Evolutionary conservation across 2,888 invertebrate genomes (phyloP).

Genomic region (Andrena hattorfiana): DNA sequence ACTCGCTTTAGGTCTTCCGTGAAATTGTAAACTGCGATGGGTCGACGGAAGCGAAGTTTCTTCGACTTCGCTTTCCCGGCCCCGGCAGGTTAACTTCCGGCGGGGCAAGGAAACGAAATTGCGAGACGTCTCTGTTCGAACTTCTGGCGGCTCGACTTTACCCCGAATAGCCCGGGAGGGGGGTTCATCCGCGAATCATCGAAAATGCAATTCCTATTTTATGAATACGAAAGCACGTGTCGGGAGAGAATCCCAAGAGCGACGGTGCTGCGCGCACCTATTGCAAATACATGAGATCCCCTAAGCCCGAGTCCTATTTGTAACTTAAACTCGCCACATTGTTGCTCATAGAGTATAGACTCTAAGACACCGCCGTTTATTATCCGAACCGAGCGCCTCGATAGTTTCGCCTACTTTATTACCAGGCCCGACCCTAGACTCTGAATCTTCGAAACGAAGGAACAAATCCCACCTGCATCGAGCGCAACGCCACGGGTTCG

Average conservation of each 20-base stretch:
- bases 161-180: slow-evolving; percentile 6
- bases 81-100: slow-evolving; percentile 52
- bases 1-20: slow-evolving; percentile 71
- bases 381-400: too few relatives aligned
- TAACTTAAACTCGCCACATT: background rate
- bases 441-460: background rate
- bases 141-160: slow-evolving; percentile 45
- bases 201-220: slow-evolving; percentile 38
- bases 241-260: background rate
- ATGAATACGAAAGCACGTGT: background rate
- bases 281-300: background rate
- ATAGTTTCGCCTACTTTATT: too few relatives aligned
- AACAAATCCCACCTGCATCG: background rate
- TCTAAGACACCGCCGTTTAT: too few relatives aligned
- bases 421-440: too few relatives aligned
- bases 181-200: slow-evolving; percentile 30
- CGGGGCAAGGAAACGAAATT: slow-evolving; percentile 56
- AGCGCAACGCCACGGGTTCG: background rate
- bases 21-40: slow-evolving; percentile 71
- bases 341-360: too few relatives aligned
- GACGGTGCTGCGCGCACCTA: too few relatives aligned
- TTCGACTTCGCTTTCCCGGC: slow-evolving; percentile 60
- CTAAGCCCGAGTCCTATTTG: background rate
- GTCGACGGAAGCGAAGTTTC: slow-evolving; percentile 65
- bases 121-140: slow-evolving; percentile 55